Base-by-base conservation (phyloP, 2,113 vertebrate genomes). In the Stigmatopora nigra region DNA sequence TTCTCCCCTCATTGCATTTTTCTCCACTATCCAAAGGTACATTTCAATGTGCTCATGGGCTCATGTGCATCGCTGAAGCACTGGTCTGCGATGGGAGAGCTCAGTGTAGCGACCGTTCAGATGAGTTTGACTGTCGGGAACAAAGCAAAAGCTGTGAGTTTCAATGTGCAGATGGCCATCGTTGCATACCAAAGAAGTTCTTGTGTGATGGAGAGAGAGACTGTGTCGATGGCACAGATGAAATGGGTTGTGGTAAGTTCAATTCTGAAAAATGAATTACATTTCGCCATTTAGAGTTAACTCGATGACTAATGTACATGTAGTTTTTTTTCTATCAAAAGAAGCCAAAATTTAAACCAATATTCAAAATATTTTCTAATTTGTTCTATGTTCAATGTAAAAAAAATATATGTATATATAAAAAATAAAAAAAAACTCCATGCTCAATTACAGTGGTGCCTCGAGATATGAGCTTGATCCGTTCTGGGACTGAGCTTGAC, bases 161-260 rank as follows among this genome's bases (percentile, higher is more conserved):
- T 66, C 91, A 31, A 13, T 97, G 94, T 11, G 87, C 91, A 0
- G 53, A 88, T 1, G 76, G 82, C 31, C 80, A 76, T 0, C 92
- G 85, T 64, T 97, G 95, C 19, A 69, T 97, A 70, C 93, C 94
- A 0, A 74, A 87, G 20, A 92, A 77, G 61, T 94, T 93, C 85
- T 60, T 92, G 1, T 97, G 95, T 6, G 93, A 96, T 0, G 91
- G 94, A n/a, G 90, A 91, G 1, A 69, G 19, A 0, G 94, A 98
- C 85, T 97, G 94, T 56, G 19, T 75, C 22, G 94, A 98, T 65
- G 82, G 75, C 0, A 46, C 85, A 0, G 95, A 97, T 2, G 94
- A 98, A 64, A 49, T 69, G 31, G 86, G 59, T 36, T 96, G 94
- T 25, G 64, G 92, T 93, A 83, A 72, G 77, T 76, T 57, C 1